Evolutionary conservation across 2,888 invertebrate genomes (phyloP), one percentile per base, ranked within the genome.

Genomic region (Caenorhabditis sinica): DNA sequence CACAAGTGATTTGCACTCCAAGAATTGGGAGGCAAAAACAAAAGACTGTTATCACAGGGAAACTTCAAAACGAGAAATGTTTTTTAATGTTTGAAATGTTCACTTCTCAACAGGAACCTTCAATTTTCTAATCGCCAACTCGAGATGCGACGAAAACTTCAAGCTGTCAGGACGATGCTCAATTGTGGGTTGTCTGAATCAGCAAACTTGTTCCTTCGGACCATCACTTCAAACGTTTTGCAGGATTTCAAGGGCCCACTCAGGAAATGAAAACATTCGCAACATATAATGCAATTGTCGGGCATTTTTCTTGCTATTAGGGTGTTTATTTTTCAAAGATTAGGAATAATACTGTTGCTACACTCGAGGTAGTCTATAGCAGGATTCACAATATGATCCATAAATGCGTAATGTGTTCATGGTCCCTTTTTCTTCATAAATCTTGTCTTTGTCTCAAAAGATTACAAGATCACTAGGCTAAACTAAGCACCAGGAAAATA

Each of bases 121-220:
- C 9, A 28, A 25, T 28, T 11, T 56, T 56, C 28, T 11, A 28
- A 56, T 28, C 23, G 11, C 20, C 17, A 53, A 23, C 45, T 45
- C 17, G 45, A 45, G n/a, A 45, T 51, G 23, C 51, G 51, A 56
- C 11, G 43, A 43, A 63, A 43, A 43, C 20, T 36, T 63, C 43
- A 63, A 43, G 36, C 15, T 43, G 56, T 56, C 28, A 56, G 20
- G 51, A 56, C 56, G 56, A 25, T 28, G 28, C 56, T 56, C 56
- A 25, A 63, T 63, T 25, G 63, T 43, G 13, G 63, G 43, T 43
- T 63, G 63, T 63, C 43, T 43, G 43, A 63, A 63, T 63, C 23
- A 43, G 25, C 28, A 20, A 15, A 25, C n/a, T 45, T 30, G 49
- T 65, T 65, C 45, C 45, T 17, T 23, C 40, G 61, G 61, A 28